Evolutionary conservation across 2,888 invertebrate species (phyloP), one percentile per base, ranked within the genome.

Genomic region (Caenorhabditis wallacei): DNA sequence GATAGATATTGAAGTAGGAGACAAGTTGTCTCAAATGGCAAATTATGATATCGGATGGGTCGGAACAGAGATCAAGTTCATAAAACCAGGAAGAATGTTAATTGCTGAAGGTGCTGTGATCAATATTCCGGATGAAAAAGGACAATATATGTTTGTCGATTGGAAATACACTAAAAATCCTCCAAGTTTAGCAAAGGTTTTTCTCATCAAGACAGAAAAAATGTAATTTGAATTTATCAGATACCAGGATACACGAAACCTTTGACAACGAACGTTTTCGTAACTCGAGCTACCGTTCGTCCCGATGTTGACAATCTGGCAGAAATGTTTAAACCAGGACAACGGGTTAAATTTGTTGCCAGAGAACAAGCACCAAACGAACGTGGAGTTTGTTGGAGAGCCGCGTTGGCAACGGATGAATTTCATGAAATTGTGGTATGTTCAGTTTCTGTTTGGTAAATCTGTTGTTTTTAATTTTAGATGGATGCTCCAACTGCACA

Each of bases 291-390:
- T 20, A 61, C 64, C 0, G 51, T 72, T 20, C 64, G 64, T 53
- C 80, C 80, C 3, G 64, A 72, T 11, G 18, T 57, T 4, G 68
- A 57, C 7, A 71, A 68, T 4, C 35, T 72, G 24, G 35, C 22
- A 1, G 64, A 81, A 48, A 51, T 84, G 43, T 85, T 84, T 63
- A 64, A 70, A 35, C 35, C 71, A 0, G 84, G 85, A 20, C 70
- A 70, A 37, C 64, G 63, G 11, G 79, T 85, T 11, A 75, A 68
- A 54, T 84, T 75, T 43, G 51, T 82, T 24, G 84, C 84, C 13
- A 81, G 74, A 48, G 85, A 85, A 37, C 85, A 85, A 43, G 82
- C 85, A 2, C 75, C 85, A 18, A 82, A 70, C n/a, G 82, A 82
- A 37, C 53, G 63, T 11, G 81, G 83, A 4, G 85, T 85, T 8